These are phyloP conservation scores for Ylistrum balloti DNA, from an alignment of 1,140 invertebrate genomes.

Conservation along the genomic window DNA sequence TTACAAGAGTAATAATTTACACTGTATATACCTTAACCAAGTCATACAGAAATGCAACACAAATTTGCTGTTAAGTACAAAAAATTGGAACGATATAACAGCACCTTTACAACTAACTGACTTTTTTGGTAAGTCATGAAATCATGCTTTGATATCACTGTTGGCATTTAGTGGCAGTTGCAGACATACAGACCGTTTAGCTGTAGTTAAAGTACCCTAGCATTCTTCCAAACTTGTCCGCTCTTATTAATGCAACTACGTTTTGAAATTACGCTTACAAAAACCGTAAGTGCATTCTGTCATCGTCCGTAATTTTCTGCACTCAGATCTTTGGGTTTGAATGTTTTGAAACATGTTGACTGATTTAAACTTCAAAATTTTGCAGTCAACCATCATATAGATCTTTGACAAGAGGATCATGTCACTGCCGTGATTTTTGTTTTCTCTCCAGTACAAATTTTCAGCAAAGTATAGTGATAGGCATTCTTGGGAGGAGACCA, in stretches of 20 bases:
- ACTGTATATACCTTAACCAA: no score
- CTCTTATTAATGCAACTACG: neutral
- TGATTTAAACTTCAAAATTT: neutral
- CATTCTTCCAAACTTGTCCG: constrained; percentile 16
- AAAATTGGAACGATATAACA: neutral
- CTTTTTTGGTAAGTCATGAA: constrained; percentile 2
- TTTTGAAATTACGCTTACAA: constrained; percentile 10
- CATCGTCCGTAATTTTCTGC: neutral
- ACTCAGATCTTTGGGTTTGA: neutral
- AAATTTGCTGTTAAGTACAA: neutral
- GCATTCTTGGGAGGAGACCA: no score
- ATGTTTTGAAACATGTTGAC: neutral
- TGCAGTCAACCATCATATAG: neutral
- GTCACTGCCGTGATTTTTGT: no score
- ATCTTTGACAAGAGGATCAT: no score
- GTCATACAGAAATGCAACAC: neutral
- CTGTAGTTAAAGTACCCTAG: neutral
- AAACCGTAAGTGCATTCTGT: neutral
- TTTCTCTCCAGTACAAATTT: no score
- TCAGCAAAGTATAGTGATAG: no score
- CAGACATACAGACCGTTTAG: neutral
- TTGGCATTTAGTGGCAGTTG: constrained; percentile 26
- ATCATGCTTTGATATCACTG: neutral
- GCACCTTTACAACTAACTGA: neutral
- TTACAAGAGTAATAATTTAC: no score